These are phyloP conservation scores for Orgyia antiqua DNA, from an alignment of 2,888 invertebrate genomes.

Conservation along the genomic window DNA sequence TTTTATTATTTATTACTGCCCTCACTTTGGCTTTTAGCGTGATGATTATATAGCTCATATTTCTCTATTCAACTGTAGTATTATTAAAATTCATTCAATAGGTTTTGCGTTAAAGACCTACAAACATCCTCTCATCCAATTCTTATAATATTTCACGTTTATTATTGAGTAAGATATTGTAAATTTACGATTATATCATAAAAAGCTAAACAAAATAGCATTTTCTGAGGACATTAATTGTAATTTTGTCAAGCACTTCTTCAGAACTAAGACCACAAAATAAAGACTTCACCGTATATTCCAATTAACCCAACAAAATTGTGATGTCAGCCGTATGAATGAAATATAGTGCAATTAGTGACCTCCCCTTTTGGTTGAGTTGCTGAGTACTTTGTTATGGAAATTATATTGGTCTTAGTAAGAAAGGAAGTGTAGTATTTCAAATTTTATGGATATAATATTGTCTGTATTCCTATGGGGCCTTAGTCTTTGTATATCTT, in stretches of 20 bases:
- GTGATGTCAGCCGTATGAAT: conserved; percentile 26
- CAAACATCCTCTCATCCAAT: too few species aligned
- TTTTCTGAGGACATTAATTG: conserved; percentile 9
- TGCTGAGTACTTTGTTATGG: conserved; percentile 23
- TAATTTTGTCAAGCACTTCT: conserved; percentile 3
- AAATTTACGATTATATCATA: too few species aligned
- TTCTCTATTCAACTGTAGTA: too few species aligned
- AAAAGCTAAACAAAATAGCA: too few species aligned
- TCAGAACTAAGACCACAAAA: conserved; percentile 9
- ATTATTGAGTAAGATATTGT: too few species aligned
- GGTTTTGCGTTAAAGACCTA: too few species aligned
- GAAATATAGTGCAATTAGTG: conserved; percentile 36
- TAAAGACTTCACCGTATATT: conserved; percentile 18
- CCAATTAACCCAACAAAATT: conserved; percentile 25
- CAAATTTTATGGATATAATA: conserved; percentile 24
- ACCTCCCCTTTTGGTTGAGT: conserved; percentile 25
- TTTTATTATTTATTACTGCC: too few species aligned
- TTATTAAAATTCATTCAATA: too few species aligned
- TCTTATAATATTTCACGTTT: too few species aligned
- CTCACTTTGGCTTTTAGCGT: too few species aligned
- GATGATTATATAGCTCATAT: too few species aligned
- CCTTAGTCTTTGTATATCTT: conserved; percentile 1
- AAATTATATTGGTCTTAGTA: conserved; percentile 13
- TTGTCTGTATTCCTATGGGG: conserved; percentile 4
- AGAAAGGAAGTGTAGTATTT: conserved; percentile 10